A percentile compares a stretch with the other conserved stretches of the same genome.
Conservation (phyloP, 2,113 vertebrate genomes). For the Hippocampus abdominalis region DNA sequence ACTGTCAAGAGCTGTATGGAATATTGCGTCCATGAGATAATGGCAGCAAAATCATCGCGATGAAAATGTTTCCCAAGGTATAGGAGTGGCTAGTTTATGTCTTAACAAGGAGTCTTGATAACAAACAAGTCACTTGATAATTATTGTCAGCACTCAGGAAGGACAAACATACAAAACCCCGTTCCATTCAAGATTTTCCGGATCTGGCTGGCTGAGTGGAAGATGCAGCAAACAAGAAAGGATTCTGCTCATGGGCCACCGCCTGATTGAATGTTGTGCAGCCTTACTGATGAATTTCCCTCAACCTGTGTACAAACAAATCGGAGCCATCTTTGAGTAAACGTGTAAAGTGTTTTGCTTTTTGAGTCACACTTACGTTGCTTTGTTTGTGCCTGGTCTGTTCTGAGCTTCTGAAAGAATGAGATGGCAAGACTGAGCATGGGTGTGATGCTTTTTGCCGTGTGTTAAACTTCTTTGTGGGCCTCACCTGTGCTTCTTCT, state of each 20-base stretch:
- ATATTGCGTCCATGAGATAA: no score
- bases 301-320: slow-evolving; percentile 34
- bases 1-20: no score
- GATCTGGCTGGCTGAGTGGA: slow-evolving; percentile 34
- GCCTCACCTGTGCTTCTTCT: slow-evolving; percentile 31
- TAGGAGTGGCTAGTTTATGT: background rate
- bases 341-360: background rate
- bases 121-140: background rate
- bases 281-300: slow-evolving; percentile 16
- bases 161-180: background rate
- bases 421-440: background rate
- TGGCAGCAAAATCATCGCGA: no score
- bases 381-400: slow-evolving; percentile 6
- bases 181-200: slow-evolving; percentile 29
- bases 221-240: slow-evolving; percentile 17
- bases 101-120: background rate
- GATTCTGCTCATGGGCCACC: slow-evolving; percentile 13
- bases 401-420: slow-evolving; percentile 26
- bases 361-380: slow-evolving; percentile 32
- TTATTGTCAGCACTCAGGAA: background rate
- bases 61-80: no score
- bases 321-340: background rate
- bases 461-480: background rate
- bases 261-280: slow-evolving; percentile 19
- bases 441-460: background rate